Conservation (phyloP, 2,113 vertebrate genomes). For the Rhadina sibilatrix region DNA sequence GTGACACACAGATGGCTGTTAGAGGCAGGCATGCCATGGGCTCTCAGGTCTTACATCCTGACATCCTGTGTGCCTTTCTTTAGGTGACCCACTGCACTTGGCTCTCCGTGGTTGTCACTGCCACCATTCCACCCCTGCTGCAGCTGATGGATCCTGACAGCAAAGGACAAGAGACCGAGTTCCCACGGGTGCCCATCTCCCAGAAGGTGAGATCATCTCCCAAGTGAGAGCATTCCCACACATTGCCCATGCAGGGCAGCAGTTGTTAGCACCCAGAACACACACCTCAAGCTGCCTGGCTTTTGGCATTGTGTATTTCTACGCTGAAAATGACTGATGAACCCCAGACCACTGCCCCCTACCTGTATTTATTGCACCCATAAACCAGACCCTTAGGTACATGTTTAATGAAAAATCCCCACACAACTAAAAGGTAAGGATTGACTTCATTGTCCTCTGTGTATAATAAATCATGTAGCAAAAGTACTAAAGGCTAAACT, state of each 20-base stretch:
- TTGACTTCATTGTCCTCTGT: not conserved
- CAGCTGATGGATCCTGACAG: not conserved
- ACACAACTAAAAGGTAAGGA: not conserved
- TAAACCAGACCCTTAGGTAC: not conserved
- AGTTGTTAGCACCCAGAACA: not conserved
- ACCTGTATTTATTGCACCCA: not conserved
- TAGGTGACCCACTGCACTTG: not conserved
- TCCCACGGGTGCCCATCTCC: not conserved
- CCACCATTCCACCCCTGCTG: not conserved
- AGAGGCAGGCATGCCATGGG: not conserved
- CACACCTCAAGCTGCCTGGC: accelerated
- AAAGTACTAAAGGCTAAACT: not conserved
- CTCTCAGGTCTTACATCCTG: not conserved
- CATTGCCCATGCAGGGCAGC: not conserved
- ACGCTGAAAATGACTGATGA: not conserved
- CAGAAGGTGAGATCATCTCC: not conserved
- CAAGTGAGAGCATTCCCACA: not conserved
- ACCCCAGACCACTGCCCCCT: not conserved
- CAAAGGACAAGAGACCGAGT: not conserved
- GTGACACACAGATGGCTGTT: not conserved
- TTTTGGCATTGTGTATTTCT: not conserved
- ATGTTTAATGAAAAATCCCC: not conserved
- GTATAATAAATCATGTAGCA: not conserved
- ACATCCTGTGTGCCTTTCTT: not conserved
- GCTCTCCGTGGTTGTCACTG: not conserved